These are phyloP conservation scores for Ferrisia virgata DNA, from an alignment of 2,888 invertebrate species.

Conservation along the genomic window DNA sequence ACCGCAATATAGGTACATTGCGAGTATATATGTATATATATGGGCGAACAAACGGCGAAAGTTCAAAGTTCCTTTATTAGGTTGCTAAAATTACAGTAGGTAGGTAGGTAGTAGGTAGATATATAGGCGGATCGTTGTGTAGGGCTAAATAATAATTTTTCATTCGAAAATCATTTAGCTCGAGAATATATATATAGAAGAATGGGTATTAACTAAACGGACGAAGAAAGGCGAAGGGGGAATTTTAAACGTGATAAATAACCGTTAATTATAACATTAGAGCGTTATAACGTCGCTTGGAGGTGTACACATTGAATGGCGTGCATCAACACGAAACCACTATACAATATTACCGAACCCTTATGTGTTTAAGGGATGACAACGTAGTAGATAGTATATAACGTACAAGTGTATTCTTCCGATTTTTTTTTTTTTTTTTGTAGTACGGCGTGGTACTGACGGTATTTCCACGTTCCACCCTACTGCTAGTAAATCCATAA, in stretches of 20 bases:
- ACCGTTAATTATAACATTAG: not conserved
- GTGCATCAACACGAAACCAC: not conserved
- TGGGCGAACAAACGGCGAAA: not conserved
- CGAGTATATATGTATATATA: too few relatives aligned
- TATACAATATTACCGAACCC: not conserved
- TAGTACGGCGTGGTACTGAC: not conserved
- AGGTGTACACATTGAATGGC: not conserved
- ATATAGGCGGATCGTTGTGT: not conserved
- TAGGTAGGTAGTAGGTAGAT: not conserved
- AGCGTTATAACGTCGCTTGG: not conserved
- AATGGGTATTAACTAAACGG: too few relatives aligned
- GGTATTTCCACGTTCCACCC: not conserved
- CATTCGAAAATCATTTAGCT: not conserved
- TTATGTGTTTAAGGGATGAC: not conserved
- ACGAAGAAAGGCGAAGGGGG: not conserved
- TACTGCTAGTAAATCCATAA: not conserved
- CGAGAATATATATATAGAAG: not conserved
- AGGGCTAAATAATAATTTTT: not conserved
- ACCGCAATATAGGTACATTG: not conserved
- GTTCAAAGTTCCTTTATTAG: conserved; percentile 17
- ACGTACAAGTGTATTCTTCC: not conserved
- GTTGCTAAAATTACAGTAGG: not conserved
- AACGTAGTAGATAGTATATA: too few relatives aligned
- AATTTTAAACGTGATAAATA: not conserved
- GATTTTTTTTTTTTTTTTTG: not conserved